A percentile compares a stretch with the other conserved stretches of the same genome.
Evolutionary conservation across 2,113 vertebrate species (phyloP).

Genomic region (Salvelinus fontinalis): DNA sequence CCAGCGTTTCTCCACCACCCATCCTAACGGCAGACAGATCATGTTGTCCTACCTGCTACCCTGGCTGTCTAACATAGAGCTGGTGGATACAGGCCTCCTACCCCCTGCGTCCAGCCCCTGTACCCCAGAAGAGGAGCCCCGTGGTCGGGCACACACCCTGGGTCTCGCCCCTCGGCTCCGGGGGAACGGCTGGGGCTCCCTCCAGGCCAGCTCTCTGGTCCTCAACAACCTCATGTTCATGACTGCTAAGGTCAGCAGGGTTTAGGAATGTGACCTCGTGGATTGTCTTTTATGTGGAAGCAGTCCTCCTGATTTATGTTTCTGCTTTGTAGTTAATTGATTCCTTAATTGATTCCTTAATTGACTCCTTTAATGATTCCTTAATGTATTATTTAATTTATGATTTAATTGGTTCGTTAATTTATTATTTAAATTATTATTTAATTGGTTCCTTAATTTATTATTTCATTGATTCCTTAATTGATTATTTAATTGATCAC

Average conservation of each 20-base stretch:
- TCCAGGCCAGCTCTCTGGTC: conserved; percentile 93
- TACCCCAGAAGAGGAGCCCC: conserved; percentile 88
- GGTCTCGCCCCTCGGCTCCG: conserved; percentile 78
- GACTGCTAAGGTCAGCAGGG: conserved; percentile 89
- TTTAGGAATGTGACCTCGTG: not conserved
- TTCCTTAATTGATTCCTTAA: no score
- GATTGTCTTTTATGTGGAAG: no score
- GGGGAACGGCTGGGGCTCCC: conserved; percentile 95
- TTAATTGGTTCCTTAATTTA: no score
- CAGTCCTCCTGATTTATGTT: no score
- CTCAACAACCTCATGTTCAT: conserved; percentile 99
- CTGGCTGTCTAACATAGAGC: conserved; percentile 96
- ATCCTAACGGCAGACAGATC: conserved; percentile 93
- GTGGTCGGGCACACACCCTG: conserved; percentile 76
- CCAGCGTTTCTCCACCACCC: conserved; percentile 94
- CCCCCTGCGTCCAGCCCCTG: conserved; percentile 91
- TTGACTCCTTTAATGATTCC: no score
- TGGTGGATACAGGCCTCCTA: conserved; percentile 92
- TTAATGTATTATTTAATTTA: no score
- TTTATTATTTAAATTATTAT: no score
- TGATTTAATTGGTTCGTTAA: no score
- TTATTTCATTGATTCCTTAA: no score
- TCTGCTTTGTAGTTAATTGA: no score
- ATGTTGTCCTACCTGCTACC: conserved; percentile 97
- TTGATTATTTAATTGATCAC: no score